Evolutionary conservation across 2,888 invertebrate species (phyloP).

Genomic region (Drosophila falleni): DNA sequence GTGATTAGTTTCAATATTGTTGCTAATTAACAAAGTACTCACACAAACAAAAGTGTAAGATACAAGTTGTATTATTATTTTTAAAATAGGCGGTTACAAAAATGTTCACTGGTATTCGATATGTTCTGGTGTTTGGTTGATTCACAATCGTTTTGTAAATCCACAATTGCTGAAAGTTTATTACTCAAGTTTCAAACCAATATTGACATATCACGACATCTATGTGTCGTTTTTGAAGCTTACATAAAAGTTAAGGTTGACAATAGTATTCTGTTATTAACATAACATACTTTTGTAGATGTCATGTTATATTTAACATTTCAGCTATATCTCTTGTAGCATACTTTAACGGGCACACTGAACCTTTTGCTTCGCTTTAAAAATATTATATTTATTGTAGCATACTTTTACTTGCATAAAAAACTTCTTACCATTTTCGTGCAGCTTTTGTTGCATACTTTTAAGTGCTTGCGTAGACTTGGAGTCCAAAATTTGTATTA

Average conservation of each 20-base stretch:
- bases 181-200: slow-evolving; percentile 4
- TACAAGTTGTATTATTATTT: not conserved
- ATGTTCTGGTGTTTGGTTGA: not conserved
- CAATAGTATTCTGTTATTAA: not conserved
- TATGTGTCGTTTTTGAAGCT: not conserved
- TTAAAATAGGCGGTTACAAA: not conserved
- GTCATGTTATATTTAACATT: no score
- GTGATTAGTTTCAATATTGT: not conserved
- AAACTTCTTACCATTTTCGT: no score
- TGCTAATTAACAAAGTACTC: not conserved
- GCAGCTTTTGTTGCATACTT: no score
- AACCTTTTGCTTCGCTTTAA: no score
- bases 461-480: no score
- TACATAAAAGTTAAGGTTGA: rapidly evolving
- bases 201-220: not conserved
- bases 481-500: no score
- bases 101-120: not conserved
- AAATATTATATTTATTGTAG: not conserved
- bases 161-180: not conserved
- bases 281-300: not conserved
- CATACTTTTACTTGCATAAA: no score
- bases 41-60: not conserved
- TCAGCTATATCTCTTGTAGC: no score
- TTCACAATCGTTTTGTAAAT: not conserved
- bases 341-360: no score